Conservation (phyloP, 2,888 invertebrate species). For the Neocrepidodera transversa region DNA sequence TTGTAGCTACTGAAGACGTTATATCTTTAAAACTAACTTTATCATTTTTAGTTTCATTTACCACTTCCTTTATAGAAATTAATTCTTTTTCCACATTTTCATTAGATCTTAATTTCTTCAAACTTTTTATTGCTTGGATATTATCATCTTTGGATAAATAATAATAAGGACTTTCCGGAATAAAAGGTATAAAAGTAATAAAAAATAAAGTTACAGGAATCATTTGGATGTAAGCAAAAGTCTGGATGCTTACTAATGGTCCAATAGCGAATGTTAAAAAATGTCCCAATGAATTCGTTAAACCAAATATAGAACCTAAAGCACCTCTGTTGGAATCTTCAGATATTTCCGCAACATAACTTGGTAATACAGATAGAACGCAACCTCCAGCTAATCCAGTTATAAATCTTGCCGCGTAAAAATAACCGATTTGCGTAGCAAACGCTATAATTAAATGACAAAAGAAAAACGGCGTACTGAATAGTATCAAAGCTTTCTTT, state of each 20-base stretch:
- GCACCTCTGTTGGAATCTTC: background rate
- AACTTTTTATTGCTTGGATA: background rate
- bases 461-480: slow-evolving; percentile 64
- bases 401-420: slow-evolving; percentile 66
- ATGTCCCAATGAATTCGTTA: background rate
- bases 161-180: background rate
- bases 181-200: background rate
- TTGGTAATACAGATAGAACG: slow-evolving; percentile 65
- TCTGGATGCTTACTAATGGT: background rate
- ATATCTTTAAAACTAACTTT: background rate
- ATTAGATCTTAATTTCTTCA: background rate
- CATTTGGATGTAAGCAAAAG: background rate
- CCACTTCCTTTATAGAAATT: background rate
- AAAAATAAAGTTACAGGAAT: background rate
- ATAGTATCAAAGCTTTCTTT: slow-evolving; percentile 70
- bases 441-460: slow-evolving; percentile 74
- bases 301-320: background rate
- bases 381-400: slow-evolving; percentile 73
- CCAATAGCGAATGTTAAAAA: background rate
- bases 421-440: slow-evolving; percentile 61
- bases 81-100: background rate
- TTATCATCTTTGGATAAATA: background rate
- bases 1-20: background rate
- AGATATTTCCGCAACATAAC: background rate
- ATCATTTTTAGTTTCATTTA: background rate